Base-by-base conservation (phyloP, 2,113 vertebrate genomes). In the Athene noctua region DNA sequence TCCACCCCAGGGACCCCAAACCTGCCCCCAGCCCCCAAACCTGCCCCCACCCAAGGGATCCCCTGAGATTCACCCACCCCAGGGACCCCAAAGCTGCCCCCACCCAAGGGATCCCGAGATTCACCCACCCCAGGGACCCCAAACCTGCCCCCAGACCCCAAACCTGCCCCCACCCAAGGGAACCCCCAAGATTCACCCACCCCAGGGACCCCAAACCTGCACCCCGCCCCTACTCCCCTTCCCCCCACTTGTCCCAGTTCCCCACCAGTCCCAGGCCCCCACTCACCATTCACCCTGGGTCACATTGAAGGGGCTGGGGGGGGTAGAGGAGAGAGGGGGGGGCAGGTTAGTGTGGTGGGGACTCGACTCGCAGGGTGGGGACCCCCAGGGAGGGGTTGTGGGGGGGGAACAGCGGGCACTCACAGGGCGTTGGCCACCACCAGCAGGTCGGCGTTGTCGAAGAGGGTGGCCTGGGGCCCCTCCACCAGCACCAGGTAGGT, bases 391-490 rank as follows among this genome's bases (percentile, higher is more conserved):
- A 21, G 36, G 18, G 12, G 38, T 17, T 5, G 38, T 26, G 38
- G 23, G 15, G 59, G 40, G 2, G 8, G 16, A 51, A 52, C 23
- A 47, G 1, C 0, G 18, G 54, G 47, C 67, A 98, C 99, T 99
- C 96, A 99, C 99, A 99, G 97, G 95, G 99, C 98, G 27, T 99
- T 99, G 93, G 99, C 98, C 44, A 98, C 98, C 96, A 99, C 98
- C 86, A 99, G 98, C 93, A 99, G 98, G 98, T 99, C 99, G 2
- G 99, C 99, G 80, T 99, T 99, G 98, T 99, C 99, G 17, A 99
- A 99, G n/a, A 99, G 98, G 86, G 98, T 88, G 51, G 98, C 99
- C 89, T 99, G 98, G 57, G 99, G 99, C 70, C 99, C 99, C 98
- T 99, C 98, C 77, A 99, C 98, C 97, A 99, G 98, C 97, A 99